A percentile compares a stretch with the other conserved stretches of the same genome.
Conservation (phyloP, 2,797 vertebrate genomes). For the Acanthis flammea region DNA sequence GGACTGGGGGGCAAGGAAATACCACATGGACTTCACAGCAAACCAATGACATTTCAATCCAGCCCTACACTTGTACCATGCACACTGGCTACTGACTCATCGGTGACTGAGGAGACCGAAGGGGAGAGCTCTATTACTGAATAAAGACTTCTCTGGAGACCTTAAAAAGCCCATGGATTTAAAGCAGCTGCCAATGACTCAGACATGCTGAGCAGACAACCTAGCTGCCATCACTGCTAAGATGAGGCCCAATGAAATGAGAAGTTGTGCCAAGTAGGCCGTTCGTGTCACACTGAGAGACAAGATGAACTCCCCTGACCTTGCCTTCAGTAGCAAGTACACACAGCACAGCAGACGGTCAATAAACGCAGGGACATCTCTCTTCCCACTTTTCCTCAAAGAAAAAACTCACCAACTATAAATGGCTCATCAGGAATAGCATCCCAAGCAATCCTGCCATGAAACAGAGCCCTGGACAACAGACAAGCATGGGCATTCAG, state of each 20-base stretch:
- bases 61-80: not conserved
- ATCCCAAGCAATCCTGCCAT: not conserved
- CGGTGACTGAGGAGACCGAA: not conserved
- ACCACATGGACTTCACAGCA: not conserved
- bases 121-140: not conserved
- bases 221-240: not conserved
- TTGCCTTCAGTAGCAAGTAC: not conserved
- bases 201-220: not conserved
- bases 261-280: constrained; percentile 10
- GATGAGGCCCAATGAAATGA: not conserved
- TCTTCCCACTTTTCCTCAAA: not conserved
- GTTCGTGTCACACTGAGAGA: not conserved
- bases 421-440: not conserved
- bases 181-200: constrained; percentile 47
- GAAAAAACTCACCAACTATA: not conserved
- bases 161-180: constrained; percentile 15
- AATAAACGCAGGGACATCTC: not conserved
- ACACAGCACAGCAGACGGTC: not conserved
- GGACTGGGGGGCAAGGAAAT: not conserved
- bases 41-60: not conserved
- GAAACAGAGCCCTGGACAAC: not conserved
- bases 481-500: not conserved
- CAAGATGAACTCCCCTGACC: not conserved
- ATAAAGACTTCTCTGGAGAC: constrained; percentile 14
- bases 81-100: constrained; percentile 9